Percentiles rank a stretch among this genome's conserved stretches.
Evolutionary conservation across 2,888 invertebrate species (phyloP).

Genomic region (Gibbula magus): DNA sequence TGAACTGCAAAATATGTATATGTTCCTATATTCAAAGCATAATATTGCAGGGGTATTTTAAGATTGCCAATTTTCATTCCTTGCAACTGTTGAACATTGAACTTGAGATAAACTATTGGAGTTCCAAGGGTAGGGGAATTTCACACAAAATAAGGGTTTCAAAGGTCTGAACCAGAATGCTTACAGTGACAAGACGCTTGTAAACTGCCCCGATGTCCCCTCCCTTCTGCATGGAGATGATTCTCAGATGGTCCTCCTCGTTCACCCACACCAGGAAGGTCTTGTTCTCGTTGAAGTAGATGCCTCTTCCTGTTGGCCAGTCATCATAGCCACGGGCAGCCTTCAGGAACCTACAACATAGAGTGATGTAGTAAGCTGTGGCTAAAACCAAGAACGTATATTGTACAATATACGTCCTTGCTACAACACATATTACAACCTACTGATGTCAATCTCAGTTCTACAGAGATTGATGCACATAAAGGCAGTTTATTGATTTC

Average conservation of each 20-base stretch:
- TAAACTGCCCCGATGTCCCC: slow-evolving; percentile 69
- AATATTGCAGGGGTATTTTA: too few relatives aligned
- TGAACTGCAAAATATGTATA: too few relatives aligned
- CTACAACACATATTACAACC: too few relatives aligned
- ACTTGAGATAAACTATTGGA: too few relatives aligned
- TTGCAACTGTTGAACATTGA: too few relatives aligned
- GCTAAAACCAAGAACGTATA: background rate
- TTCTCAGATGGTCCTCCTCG: slow-evolving; percentile 91
- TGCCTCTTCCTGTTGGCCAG: slow-evolving; percentile 95
- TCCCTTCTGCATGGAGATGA: slow-evolving; percentile 84
- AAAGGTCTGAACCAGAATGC: background rate
- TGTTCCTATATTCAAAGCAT: too few relatives aligned
- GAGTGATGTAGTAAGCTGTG: background rate
- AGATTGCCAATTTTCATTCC: too few relatives aligned
- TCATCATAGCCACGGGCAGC: slow-evolving; percentile 80
- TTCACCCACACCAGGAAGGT: slow-evolving; percentile 92
- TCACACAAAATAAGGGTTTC: too few relatives aligned
- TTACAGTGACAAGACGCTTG: slow-evolving; percentile 64
- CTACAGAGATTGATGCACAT: too few relatives aligned
- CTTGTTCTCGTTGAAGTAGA: slow-evolving; percentile 87
- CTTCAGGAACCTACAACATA: slow-evolving; percentile 53
- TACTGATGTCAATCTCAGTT: background rate
- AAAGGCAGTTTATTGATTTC: too few relatives aligned
- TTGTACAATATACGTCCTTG: too few relatives aligned
- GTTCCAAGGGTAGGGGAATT: too few relatives aligned